These are phyloP conservation scores for Ladona fulva DNA, from an alignment of 1,140 invertebrate genomes.

Conservation along the genomic window DNA sequence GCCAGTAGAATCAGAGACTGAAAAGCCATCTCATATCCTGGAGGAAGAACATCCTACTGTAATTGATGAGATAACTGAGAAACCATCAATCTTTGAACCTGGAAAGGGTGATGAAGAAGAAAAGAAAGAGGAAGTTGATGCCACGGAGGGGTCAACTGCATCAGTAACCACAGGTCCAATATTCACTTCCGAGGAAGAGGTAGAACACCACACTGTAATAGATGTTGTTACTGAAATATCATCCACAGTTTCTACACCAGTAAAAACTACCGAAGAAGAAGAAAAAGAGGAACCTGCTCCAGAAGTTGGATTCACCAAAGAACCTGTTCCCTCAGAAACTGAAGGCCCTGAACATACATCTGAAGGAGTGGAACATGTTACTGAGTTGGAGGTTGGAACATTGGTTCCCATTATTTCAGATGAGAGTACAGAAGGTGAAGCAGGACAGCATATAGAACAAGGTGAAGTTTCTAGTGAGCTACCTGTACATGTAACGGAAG, in stretches of 20 bases:
- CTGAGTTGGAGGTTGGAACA: background rate
- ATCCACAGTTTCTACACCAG: background rate
- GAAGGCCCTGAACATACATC: background rate
- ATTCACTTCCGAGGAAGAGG: background rate
- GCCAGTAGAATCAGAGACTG: constrained; percentile 18
- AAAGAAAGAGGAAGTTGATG: background rate
- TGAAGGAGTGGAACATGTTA: background rate
- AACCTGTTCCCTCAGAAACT: background rate
- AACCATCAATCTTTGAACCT: background rate
- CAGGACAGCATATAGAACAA: no score
- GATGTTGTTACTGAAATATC: constrained; percentile 14
- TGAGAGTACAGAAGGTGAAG: no score
- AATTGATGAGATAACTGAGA: constrained; percentile 1
- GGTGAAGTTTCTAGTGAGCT: background rate
- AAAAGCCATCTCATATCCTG: constrained; percentile 14
- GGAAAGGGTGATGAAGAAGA: background rate
- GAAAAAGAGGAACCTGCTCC: constrained; percentile 11
- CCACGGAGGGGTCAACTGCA: no score
- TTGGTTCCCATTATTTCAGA: no score
- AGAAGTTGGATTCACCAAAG: background rate
- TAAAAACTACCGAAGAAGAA: constrained; percentile 11
- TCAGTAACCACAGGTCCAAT: no score
- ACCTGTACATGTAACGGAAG: background rate
- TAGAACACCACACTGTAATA: background rate
- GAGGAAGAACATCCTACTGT: background rate